Evolutionary conservation across 2,888 invertebrate species (phyloP).

Genomic region (Limnephilus rhombicus): DNA sequence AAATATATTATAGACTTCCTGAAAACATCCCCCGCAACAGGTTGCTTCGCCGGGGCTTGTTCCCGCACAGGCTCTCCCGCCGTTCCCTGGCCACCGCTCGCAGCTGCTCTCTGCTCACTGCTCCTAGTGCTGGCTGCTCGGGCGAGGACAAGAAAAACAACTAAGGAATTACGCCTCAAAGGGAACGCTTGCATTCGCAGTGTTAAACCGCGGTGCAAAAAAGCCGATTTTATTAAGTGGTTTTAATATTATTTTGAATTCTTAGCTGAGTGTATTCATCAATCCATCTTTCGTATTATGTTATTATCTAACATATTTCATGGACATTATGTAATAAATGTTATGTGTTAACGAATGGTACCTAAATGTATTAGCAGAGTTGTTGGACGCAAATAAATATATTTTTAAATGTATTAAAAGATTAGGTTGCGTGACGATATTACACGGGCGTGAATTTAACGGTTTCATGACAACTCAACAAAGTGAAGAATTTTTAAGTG

Average conservation of each 20-base stretch:
- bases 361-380: too few species aligned
- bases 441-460: too few species aligned
- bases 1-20: constrained; percentile 57
- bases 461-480: too few species aligned
- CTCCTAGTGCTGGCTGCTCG: neutral
- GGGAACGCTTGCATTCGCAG: neutral
- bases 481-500: too few species aligned
- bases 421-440: too few species aligned
- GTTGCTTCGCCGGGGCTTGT: constrained; percentile 27
- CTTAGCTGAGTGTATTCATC: neutral
- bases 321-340: neutral
- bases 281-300: neutral
- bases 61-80: neutral
- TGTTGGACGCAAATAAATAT: too few species aligned
- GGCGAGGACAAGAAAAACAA: constrained; percentile 26
- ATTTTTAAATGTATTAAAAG: too few species aligned
- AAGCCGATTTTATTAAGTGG: neutral
- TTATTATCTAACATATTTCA: neutral
- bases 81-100: too few species aligned
- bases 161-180: constrained; percentile 26
- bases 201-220: neutral
- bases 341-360: too few species aligned
- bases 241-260: neutral
- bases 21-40: constrained; percentile 52
- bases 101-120: neutral